Percentiles rank a stretch among this genome's conserved stretches.
phyloP scores from a whole-genome alignment of 2,797 vertebrate species.

The Rhinophrynus dorsalis region DNA sequence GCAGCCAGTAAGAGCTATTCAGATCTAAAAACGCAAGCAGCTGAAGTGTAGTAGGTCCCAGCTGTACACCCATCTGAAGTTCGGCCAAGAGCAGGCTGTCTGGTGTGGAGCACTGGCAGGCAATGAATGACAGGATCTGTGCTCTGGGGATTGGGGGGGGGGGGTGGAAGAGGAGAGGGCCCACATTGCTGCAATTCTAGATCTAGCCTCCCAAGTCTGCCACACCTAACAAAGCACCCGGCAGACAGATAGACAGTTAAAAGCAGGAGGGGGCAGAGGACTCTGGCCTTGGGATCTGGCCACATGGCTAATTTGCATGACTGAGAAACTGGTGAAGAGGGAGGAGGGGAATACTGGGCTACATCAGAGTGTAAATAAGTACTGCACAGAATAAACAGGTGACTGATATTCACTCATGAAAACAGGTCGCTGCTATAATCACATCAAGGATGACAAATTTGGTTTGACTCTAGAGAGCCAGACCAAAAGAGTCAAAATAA shows the following conservation, averaged over 20 bases:
- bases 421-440: no score
- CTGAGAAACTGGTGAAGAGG: slow-evolving; percentile 70
- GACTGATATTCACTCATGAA: no score
- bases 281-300: slow-evolving; percentile 80
- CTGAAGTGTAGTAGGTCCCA: slow-evolving; percentile 98
- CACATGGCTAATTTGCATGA: slow-evolving; percentile 99
- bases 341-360: background rate
- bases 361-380: background rate
- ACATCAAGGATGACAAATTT: no score
- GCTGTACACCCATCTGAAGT: slow-evolving; percentile 96
- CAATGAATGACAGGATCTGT: slow-evolving; percentile 85
- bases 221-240: slow-evolving; percentile 18
- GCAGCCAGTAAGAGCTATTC: slow-evolving; percentile 91
- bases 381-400: no score
- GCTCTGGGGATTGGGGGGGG: slow-evolving; percentile 74
- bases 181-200: background rate
- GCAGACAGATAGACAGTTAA: background rate
- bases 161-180: slow-evolving; percentile 68
- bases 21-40: slow-evolving; percentile 95
- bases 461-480: no score
- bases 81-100: slow-evolving; percentile 92
- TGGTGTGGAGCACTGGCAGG: slow-evolving; percentile 94
- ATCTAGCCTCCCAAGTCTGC: slow-evolving; percentile 16
- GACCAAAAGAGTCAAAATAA: no score
- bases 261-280: background rate